These are phyloP conservation scores for Pardosa pseudoannulata DNA, from an alignment of 2,888 invertebrate species.

Conservation along the genomic window DNA sequence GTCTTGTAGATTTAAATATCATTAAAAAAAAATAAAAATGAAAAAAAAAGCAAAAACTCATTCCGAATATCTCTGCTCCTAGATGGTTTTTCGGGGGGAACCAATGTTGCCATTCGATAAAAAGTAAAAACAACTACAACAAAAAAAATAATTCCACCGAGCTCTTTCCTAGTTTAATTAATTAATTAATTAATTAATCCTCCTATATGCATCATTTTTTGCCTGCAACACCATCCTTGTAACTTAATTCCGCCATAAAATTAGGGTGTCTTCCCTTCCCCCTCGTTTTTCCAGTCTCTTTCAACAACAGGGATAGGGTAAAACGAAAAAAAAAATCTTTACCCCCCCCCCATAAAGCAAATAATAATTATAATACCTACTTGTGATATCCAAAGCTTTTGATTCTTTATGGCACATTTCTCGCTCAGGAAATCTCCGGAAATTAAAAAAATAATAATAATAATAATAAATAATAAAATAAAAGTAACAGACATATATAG, in stretches of 20 bases:
- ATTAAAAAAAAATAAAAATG: slow-evolving; percentile 18
- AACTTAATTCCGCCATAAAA: slow-evolving; percentile 71
- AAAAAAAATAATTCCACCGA: slow-evolving; percentile 23
- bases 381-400: slow-evolving; percentile 61
- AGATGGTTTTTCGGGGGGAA: slow-evolving; percentile 18
- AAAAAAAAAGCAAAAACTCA: too few relatives aligned
- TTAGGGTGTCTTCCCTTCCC: slow-evolving; percentile 51
- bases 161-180: slow-evolving; percentile 67
- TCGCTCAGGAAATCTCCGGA: slow-evolving; percentile 40
- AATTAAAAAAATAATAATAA: slow-evolving; percentile 47
- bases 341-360: slow-evolving; percentile 65
- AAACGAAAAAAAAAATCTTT: slow-evolving; percentile 33
- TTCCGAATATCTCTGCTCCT: slow-evolving; percentile 9
- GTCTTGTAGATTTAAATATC: slow-evolving; percentile 21
- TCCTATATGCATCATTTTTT: slow-evolving; percentile 42
- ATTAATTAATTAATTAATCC: slow-evolving; percentile 71
- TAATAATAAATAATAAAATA: too few relatives aligned
- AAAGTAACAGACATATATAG: slow-evolving; percentile 34
- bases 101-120: slow-evolving; percentile 20
- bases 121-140: slow-evolving; percentile 9
- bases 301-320: slow-evolving; percentile 5
- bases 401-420: slow-evolving; percentile 64
- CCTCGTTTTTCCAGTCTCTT: slow-evolving; percentile 36
- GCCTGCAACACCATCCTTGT: slow-evolving; percentile 60
- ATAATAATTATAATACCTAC: slow-evolving; percentile 70